phyloP scores from a whole-genome alignment of 1,140 invertebrate genomes.

The Drosophila busckii region DNA sequence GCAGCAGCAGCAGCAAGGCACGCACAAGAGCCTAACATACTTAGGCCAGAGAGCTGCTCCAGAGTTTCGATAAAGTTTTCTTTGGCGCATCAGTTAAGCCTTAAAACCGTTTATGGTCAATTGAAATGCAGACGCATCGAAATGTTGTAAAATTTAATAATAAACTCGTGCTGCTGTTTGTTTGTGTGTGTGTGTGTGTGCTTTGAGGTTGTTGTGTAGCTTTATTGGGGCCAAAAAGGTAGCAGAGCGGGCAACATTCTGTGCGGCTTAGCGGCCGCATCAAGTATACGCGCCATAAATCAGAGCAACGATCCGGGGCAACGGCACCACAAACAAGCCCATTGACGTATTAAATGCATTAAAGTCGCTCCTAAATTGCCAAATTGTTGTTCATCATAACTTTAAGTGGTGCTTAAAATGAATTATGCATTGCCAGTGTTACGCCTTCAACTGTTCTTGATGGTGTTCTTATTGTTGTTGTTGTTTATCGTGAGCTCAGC shows the following conservation, averaged over 20 bases:
- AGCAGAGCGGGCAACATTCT: slow-evolving; percentile 40
- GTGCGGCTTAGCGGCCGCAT: slow-evolving; percentile 61
- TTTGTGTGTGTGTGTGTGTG: slow-evolving; percentile 14
- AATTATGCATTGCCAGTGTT: slow-evolving; percentile 62
- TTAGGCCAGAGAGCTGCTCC: slow-evolving; percentile 1
- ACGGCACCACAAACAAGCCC: slow-evolving; percentile 22
- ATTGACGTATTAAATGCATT: slow-evolving; percentile 72
- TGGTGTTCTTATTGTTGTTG: too few species aligned
- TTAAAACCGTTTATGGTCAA: slow-evolving; percentile 65
- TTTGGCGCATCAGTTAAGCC: slow-evolving; percentile 20
- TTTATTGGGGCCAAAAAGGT: slow-evolving; percentile 33
- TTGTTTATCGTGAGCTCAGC: too few species aligned
- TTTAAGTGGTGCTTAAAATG: slow-evolving; percentile 74
- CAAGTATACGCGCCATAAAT: slow-evolving; percentile 74
- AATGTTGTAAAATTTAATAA: slow-evolving; percentile 75
- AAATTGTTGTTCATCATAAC: slow-evolving; percentile 56
- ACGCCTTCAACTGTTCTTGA: too few species aligned
- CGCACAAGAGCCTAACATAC: not conserved
- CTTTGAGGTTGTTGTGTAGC: slow-evolving; percentile 50
- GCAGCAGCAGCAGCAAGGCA: slow-evolving; percentile 28
- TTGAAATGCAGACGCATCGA: slow-evolving; percentile 71
- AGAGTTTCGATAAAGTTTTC: slow-evolving; percentile 38
- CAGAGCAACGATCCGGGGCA: slow-evolving; percentile 52
- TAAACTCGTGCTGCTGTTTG: slow-evolving; percentile 1
- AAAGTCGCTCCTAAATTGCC: slow-evolving; percentile 64